Conservation (phyloP, 2,797 vertebrate genomes). For the Prunella strophiata region DNA sequence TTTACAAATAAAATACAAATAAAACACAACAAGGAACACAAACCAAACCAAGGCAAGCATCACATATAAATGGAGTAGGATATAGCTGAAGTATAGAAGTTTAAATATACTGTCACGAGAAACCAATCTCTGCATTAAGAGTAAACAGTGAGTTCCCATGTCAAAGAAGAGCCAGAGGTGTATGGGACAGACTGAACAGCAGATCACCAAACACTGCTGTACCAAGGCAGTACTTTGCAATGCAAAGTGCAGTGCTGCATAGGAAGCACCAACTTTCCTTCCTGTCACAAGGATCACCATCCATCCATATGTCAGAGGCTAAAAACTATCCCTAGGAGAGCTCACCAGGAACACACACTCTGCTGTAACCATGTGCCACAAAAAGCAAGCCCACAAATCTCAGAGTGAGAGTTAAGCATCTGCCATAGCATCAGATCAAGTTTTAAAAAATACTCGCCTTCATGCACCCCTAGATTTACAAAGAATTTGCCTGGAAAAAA, state of each 20-base stretch:
- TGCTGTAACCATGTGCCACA: not conserved
- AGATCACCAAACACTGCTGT: not conserved
- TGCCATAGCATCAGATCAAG: not conserved
- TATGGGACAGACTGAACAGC: not conserved
- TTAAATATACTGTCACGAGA: not conserved
- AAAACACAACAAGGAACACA: not conserved
- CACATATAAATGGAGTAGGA: not conserved
- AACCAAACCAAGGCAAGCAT: not conserved
- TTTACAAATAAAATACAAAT: not conserved
- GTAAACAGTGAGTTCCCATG: not conserved
- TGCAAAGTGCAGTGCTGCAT: not conserved
- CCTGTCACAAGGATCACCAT: not conserved
- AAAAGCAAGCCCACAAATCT: not conserved
- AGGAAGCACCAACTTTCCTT: not conserved
- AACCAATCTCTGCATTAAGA: not conserved
- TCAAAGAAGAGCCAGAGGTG: not conserved
- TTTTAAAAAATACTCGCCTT: not conserved
- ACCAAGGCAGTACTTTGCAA: not conserved
- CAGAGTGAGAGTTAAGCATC: not conserved
- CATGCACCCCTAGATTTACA: not conserved
- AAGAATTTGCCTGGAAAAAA: not conserved
- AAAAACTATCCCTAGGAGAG: not conserved
- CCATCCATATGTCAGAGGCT: fast-evolving
- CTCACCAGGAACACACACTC: not conserved
- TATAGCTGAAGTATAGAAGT: not conserved